Evolutionary conservation across 1,140 invertebrate species (phyloP).

Genomic region (Caenorhabditis briggsae): DNA sequence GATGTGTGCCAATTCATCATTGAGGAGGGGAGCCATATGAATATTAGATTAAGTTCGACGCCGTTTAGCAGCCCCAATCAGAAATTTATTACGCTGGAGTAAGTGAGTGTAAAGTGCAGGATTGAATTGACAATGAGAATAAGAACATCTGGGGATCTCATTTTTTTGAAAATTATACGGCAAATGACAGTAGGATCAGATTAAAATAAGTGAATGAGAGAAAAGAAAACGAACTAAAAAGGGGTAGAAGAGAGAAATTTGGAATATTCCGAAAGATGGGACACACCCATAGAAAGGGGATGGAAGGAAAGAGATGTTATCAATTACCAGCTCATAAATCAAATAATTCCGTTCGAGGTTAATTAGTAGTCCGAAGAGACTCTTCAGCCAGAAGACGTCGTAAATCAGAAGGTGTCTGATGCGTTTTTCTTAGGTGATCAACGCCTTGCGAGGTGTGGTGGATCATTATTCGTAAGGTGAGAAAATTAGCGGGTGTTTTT

Average conservation of each 20-base stretch:
- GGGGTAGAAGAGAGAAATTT: neutral
- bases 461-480: neutral
- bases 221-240: neutral
- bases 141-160: conserved; percentile 7
- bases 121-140: too few species aligned
- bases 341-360: conserved; percentile 47
- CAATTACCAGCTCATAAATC: conserved; percentile 50
- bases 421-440: neutral
- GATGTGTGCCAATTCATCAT: conserved; percentile 19
- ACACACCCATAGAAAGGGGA: conserved; percentile 14
- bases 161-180: neutral
- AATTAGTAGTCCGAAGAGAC: neutral
- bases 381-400: neutral
- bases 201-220: neutral
- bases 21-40: neutral
- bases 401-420: conserved; percentile 4
- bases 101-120: conserved; percentile 26
- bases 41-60: conserved; percentile 27
- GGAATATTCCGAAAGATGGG: conserved; percentile 22
- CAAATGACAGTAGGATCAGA: conserved; percentile 36
- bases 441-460: neutral
- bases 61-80: neutral
- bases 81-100: conserved; percentile 1
- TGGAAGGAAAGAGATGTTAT: conserved; percentile 12
- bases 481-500: neutral